Evolutionary conservation across 2,888 invertebrate genomes (phyloP).

Genomic region (Rotaria macrura): DNA sequence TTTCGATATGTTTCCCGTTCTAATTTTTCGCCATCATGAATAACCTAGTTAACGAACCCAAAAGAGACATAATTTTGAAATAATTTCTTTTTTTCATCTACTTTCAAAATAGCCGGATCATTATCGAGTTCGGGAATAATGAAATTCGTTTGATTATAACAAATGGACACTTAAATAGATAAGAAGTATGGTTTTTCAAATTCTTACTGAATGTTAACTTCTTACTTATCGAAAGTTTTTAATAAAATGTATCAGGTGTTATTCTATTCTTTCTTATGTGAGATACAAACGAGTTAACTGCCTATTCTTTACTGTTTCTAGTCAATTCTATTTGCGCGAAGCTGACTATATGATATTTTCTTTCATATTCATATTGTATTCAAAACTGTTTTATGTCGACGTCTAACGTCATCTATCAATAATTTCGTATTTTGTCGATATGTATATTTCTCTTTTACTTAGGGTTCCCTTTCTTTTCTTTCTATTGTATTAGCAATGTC

Average conservation of each 20-base stretch:
- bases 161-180: background rate
- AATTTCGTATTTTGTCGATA: background rate
- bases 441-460: background rate
- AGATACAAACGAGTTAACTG: background rate
- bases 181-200: no score
- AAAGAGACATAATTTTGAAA: background rate
- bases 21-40: slow-evolving; percentile 19
- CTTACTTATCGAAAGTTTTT: no score
- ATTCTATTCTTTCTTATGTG: no score
- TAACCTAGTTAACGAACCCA: background rate
- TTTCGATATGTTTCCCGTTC: background rate
- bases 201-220: no score
- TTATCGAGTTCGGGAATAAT: background rate
- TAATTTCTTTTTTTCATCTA: background rate
- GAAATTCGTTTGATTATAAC: background rate
- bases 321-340: background rate
- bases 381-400: background rate
- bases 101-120: slow-evolving; percentile 9
- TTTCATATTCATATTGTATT: background rate
- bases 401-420: background rate
- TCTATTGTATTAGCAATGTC: background rate
- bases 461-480: background rate
- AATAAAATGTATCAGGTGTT: no score
- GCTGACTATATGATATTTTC: background rate
- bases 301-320: background rate